Percentiles rank a stretch among this genome's conserved stretches.
phyloP scores from a whole-genome alignment of 2,113 vertebrate genomes.

The Brienomyrus brachyistius region DNA sequence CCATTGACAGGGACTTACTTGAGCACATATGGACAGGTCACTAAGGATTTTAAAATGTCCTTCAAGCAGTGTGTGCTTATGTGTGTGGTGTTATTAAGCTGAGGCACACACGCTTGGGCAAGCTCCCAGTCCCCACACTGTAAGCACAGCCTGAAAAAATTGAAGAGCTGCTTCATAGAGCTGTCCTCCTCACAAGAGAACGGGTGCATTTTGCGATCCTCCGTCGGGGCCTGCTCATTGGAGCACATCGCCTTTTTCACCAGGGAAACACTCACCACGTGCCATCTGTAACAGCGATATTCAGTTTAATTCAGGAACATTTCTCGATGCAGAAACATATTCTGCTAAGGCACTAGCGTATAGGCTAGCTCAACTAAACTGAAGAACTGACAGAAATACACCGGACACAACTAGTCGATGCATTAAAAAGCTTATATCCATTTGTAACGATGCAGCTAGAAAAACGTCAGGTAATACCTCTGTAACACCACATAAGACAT shows the following conservation, averaged over 20 bases:
- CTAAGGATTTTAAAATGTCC: constrained; percentile 69
- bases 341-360: background rate
- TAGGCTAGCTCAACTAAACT: background rate
- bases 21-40: constrained; percentile 64
- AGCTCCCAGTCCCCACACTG: constrained; percentile 79
- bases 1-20: constrained; percentile 53
- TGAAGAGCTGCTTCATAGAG: constrained; percentile 71
- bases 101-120: constrained; percentile 77
- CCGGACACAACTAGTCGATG: background rate
- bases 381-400: background rate
- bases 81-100: constrained; percentile 60
- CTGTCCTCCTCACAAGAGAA: constrained; percentile 72
- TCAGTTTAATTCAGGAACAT: background rate
- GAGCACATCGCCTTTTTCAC: constrained; percentile 7
- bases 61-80: constrained; percentile 55
- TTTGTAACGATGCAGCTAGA: background rate
- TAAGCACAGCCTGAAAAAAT: constrained; percentile 76
- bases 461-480: background rate
- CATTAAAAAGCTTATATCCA: background rate
- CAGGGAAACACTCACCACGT: background rate
- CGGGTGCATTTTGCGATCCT: constrained; percentile 59
- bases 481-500: background rate
- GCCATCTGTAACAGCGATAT: constrained; percentile 5
- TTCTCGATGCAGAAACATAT: background rate
- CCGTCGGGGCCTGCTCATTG: background rate